Evolutionary conservation across 1,140 invertebrate genomes (phyloP).

Genomic region (Micrasema longulum): DNA sequence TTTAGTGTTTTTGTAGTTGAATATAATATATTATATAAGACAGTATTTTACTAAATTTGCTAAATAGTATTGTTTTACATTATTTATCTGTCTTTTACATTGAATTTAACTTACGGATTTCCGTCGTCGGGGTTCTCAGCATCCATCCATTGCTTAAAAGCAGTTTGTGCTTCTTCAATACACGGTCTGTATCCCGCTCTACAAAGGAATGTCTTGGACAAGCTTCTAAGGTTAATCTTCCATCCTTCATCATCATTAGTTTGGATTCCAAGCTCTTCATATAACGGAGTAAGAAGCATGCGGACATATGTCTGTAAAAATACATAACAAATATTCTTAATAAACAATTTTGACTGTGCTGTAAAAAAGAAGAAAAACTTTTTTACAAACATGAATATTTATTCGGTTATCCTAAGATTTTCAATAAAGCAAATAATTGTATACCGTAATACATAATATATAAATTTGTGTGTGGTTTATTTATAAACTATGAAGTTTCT

Average conservation of each 20-base stretch:
- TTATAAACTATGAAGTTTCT: no score
- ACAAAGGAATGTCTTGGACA: constrained; percentile 77
- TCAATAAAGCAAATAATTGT: no score
- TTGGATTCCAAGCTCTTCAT: constrained; percentile 71
- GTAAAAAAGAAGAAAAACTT: background rate
- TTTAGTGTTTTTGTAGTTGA: no score
- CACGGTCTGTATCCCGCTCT: constrained; percentile 79
- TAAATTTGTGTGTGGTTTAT: no score
- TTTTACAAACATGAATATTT: no score
- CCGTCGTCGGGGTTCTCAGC: constrained; percentile 76
- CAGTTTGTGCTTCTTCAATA: constrained; percentile 74
- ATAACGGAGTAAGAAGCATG: constrained; percentile 73
- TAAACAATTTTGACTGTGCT: no score
- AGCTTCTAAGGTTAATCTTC: constrained; percentile 71
- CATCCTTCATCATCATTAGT: constrained; percentile 70
- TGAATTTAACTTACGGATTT: constrained; percentile 75
- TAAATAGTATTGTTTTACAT: no score
- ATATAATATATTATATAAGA: no score
- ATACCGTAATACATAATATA: no score
- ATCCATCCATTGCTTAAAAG: constrained; percentile 77
- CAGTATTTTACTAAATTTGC: no score
- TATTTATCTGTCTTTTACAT: no score
- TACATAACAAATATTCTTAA: no score
- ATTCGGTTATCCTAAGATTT: background rate
- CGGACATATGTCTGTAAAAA: constrained; percentile 72